A percentile compares a stretch with the other conserved stretches of the same genome.
Conservation (phyloP, 1,140 invertebrate species). For the Matsumurasca onukii region DNA sequence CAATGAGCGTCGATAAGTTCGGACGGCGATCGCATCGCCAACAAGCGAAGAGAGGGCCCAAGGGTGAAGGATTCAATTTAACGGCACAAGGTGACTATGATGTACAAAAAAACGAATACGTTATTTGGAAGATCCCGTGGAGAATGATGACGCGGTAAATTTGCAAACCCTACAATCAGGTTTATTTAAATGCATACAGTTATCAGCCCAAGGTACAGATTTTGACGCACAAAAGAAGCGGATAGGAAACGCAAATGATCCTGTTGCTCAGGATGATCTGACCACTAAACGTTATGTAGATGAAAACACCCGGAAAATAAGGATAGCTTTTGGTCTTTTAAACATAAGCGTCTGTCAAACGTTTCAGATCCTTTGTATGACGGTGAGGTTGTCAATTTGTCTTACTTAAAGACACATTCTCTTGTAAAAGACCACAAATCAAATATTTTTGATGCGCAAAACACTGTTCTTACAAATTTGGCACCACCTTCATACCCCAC, state of each 20-base stretch:
- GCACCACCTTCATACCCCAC: neutral
- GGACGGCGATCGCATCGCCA: neutral
- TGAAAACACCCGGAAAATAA: neutral
- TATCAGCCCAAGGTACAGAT: too few species aligned
- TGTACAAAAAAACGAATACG: conserved; percentile 1
- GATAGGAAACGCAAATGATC: too few species aligned
- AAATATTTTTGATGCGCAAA: too few species aligned
- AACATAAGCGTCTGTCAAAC: neutral
- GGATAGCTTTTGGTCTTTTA: neutral
- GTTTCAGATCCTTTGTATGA: neutral
- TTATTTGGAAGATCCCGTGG: neutral
- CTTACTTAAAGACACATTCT: neutral
- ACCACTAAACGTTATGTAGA: conserved; percentile 7
- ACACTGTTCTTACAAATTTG: too few species aligned
- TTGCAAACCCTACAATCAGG: too few species aligned
- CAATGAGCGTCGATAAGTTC: conserved; percentile 20
- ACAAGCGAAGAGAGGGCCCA: neutral
- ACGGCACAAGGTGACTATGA: neutral
- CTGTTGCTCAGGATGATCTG: too few species aligned
- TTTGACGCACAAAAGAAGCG: too few species aligned
- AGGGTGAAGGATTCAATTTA: conserved; percentile 1
- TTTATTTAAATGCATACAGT: too few species aligned
- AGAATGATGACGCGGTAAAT: neutral
- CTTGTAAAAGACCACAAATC: neutral
- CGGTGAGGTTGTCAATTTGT: neutral